A percentile compares a stretch with the other conserved stretches of the same genome.
These are phyloP conservation scores for Knipowitschia caucasica DNA, from an alignment of 2,797 vertebrate genomes.

Conservation along the genomic window DNA sequence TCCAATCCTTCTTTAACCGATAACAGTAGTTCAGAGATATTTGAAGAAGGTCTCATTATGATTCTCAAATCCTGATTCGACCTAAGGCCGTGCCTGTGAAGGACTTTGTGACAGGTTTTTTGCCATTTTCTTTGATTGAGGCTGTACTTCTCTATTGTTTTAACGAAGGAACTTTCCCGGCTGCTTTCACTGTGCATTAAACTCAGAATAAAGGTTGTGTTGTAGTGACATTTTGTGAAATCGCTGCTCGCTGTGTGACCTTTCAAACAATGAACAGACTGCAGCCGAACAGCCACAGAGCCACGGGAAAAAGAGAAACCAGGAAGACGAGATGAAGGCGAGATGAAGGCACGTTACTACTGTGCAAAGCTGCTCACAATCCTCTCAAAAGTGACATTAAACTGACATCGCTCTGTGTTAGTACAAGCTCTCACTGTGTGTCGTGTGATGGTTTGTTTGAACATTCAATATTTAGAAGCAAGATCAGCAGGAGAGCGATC, in stretches of 20 bases:
- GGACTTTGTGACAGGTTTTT: too few species aligned
- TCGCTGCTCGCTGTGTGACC: not conserved
- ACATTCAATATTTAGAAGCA: too few species aligned
- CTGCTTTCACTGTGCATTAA: conserved; percentile 4
- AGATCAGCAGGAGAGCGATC: too few species aligned
- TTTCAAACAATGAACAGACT: not conserved
- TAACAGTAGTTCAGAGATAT: too few species aligned
- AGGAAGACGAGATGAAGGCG: too few species aligned
- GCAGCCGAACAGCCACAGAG: not conserved
- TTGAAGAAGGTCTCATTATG: too few species aligned
- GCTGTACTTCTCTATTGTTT: not conserved
- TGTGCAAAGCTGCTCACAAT: not conserved
- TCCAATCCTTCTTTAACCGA: too few species aligned
- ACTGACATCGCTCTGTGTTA: not conserved
- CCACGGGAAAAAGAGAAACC: not conserved
- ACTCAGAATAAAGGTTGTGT: not conserved
- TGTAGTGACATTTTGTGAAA: conserved; percentile 3
- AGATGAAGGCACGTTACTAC: too few species aligned
- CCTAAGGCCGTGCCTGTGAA: too few species aligned
- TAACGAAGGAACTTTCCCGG: not conserved
- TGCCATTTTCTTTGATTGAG: not conserved
- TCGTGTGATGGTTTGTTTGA: too few species aligned
- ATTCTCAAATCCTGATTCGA: too few species aligned
- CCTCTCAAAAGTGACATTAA: not conserved
- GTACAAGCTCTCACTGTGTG: too few species aligned